Base-by-base conservation (phyloP, 2,797 vertebrate genomes). In the Pipistrellus pipistrellus region DNA sequence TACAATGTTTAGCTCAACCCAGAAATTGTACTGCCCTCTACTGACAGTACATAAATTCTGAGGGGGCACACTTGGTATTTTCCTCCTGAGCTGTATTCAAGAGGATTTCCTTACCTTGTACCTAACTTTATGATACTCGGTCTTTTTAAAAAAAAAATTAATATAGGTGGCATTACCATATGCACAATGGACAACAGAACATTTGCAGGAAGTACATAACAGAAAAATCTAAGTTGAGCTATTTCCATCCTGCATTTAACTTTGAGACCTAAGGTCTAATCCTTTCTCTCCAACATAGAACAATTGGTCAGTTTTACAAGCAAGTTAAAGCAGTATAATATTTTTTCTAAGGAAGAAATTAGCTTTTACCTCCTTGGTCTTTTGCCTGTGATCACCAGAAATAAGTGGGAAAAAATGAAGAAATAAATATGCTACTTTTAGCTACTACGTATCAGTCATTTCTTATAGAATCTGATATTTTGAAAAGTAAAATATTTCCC, bases 31-130 rank as follows among this genome's bases (percentile, higher is more conserved):
- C 73, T 90, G 77, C 25, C 9, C 32, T 88, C 62, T 93, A 30
- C 6, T 57, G 59, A 80, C 8, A 72, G 62, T 13, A 57, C 57
- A 53, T 72, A 92, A 87, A 85, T 90, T 88, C 93, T 3, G 78
- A 93, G 30, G 30, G 38, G 2, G 25, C 30, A n/a, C 10, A 13
- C 5, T 53, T 72, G 66, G 21, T 71, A 51, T 80, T 69, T 81
- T 48, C 69, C 72, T 86, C 27, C 9, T 62, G 7, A 88, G 59
- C 38, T 55, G 4, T 25, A 21, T 55, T 92, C 68, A 85, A 73
- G 66, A 80, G 44, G 8, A 85, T 88, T 91, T 89, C 17, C 87
- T 95, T 94, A 88, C 53, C 44, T 62, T 84, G 4, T 32, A 80
- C 30, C 35, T 85, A 72, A 72, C 25, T 92, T 78, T 68, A 41